Evolutionary conservation across 2,888 invertebrate species (phyloP).

Genomic region (Prosopocoilus inquinatus): DNA sequence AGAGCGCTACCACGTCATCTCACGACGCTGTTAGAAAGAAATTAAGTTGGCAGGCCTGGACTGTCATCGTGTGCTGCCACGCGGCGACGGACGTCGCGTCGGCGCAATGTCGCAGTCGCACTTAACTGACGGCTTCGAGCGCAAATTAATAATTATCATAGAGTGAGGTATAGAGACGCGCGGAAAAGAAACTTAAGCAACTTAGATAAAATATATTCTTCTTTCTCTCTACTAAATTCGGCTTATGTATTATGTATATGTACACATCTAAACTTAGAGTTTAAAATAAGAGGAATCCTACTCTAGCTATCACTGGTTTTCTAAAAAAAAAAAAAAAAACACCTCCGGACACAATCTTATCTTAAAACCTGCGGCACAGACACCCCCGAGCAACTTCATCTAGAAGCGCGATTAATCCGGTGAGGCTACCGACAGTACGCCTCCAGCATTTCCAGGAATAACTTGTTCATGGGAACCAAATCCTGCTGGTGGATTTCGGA

Average conservation of each 20-base stretch:
- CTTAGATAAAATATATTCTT: constrained; percentile 16
- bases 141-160: too few relatives aligned
- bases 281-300: constrained; percentile 23
- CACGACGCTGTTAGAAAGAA: too few relatives aligned
- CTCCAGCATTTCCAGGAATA: constrained; percentile 95
- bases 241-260: constrained; percentile 18
- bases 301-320: constrained; percentile 30
- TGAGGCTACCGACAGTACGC: constrained; percentile 63
- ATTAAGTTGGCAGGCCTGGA: too few relatives aligned
- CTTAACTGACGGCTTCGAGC: too few relatives aligned
- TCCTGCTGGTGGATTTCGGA: constrained; percentile 82
- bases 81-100: too few relatives aligned
- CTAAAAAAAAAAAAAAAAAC: constrained; percentile 19
- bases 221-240: constrained; percentile 19
- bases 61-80: too few relatives aligned
- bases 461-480: constrained; percentile 91
- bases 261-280: constrained; percentile 16
- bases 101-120: too few relatives aligned
- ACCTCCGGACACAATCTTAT: neutral
- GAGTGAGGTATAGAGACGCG: constrained; percentile 6
- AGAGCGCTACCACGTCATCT: too few relatives aligned
- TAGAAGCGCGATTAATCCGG: neutral
- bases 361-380: neutral
- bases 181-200: constrained; percentile 16
- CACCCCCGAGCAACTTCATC: neutral